phyloP scores from a whole-genome alignment of 2,888 invertebrate species.

The Spialia ferax region DNA sequence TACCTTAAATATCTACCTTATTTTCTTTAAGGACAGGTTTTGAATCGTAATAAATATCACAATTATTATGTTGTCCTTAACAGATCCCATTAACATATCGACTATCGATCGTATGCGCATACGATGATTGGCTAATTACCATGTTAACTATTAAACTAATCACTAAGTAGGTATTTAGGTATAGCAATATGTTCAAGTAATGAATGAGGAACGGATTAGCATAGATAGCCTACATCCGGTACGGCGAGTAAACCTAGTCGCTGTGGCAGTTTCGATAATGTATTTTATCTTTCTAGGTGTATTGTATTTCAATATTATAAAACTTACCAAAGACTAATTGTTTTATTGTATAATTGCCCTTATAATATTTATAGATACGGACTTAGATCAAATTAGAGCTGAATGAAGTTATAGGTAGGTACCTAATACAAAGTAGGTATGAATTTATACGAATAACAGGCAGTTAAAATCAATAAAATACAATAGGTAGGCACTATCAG shows the following conservation, averaged over 20 bases:
- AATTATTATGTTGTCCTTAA: slow-evolving; percentile 3
- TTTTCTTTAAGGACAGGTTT: background rate
- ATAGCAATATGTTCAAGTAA: slow-evolving; percentile 32
- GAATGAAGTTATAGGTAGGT: too few species aligned
- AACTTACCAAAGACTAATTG: slow-evolving; percentile 73
- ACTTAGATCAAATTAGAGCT: too few species aligned
- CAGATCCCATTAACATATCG: slow-evolving; percentile 2
- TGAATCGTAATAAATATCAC: too few species aligned
- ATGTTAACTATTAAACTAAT: slow-evolving; percentile 16
- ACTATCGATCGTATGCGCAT: slow-evolving; percentile 12
- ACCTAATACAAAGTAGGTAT: too few species aligned
- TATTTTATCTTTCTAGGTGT: slow-evolving; percentile 63
- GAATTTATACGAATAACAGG: too few species aligned
- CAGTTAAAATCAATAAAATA: too few species aligned
- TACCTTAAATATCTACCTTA: background rate
- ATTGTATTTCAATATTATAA: slow-evolving; percentile 57
- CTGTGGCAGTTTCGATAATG: slow-evolving; percentile 57
- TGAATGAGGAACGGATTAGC: slow-evolving; percentile 38
- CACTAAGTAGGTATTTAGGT: background rate
- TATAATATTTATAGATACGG: background rate
- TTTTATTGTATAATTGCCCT: slow-evolving; percentile 39
- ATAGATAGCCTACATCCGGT: slow-evolving; percentile 32
- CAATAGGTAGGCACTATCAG: too few species aligned
- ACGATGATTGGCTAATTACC: slow-evolving; percentile 27
- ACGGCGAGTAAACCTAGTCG: slow-evolving; percentile 7